Evolutionary conservation across 2,888 invertebrate genomes (phyloP).

Genomic region (Andricus curvator): DNA sequence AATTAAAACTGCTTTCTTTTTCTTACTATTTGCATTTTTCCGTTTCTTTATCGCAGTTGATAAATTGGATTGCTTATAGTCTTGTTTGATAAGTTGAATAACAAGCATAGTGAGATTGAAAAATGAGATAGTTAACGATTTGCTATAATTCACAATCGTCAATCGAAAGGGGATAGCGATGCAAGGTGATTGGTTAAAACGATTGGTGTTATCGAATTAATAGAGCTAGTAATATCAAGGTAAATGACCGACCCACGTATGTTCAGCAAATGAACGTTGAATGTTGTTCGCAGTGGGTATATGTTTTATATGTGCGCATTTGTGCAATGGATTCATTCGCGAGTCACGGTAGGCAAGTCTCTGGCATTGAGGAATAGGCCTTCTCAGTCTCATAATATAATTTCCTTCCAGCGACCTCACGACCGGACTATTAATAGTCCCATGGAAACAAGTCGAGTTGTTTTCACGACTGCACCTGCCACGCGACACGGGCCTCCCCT

Average conservation of each 20-base stretch:
- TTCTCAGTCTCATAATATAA: constrained; percentile 56
- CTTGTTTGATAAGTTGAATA: constrained; percentile 2
- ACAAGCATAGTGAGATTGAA: constrained; percentile 7
- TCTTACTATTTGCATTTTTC: not conserved
- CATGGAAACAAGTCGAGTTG: constrained; percentile 49
- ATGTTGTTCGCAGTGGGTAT: not conserved
- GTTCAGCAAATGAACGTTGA: not conserved
- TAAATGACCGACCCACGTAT: constrained; percentile 16
- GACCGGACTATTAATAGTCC: constrained; percentile 64
- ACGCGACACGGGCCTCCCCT: constrained; percentile 11
- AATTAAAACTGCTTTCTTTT: not conserved
- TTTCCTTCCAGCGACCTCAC: constrained; percentile 60
- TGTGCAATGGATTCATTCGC: constrained; percentile 44
- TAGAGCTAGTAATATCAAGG: constrained; percentile 10
- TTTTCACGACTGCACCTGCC: constrained; percentile 10
- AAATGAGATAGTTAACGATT: constrained; percentile 16
- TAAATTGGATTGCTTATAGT: constrained; percentile 16
- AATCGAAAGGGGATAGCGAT: constrained; percentile 15
- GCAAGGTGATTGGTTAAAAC: too few relatives aligned
- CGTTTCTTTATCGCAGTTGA: not conserved
- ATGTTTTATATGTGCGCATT: not conserved
- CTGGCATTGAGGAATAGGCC: constrained; percentile 50
- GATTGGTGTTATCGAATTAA: constrained; percentile 35
- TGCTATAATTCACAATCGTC: not conserved
- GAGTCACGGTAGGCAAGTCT: constrained; percentile 38